phyloP scores from a whole-genome alignment of 2,113 vertebrate species.

The Camelus dromedarius region DNA sequence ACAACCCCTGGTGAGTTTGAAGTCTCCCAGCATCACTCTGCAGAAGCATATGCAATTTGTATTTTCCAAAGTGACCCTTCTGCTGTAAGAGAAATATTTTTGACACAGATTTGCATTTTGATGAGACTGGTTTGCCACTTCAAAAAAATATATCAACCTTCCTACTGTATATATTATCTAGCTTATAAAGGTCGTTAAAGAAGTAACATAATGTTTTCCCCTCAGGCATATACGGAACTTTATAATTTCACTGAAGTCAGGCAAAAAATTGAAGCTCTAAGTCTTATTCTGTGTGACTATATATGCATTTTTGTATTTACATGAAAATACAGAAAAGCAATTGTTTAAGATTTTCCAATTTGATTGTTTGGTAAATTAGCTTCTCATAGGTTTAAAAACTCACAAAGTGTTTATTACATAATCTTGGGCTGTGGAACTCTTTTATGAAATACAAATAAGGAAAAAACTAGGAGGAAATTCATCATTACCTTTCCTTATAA shows the following conservation, averaged over 20 bases:
- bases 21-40: no score
- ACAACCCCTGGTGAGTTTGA: background rate
- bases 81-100: background rate
- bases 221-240: background rate
- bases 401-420: background rate
- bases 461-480: background rate
- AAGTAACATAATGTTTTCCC: slow-evolving; percentile 27
- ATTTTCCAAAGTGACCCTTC: background rate
- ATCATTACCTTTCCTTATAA: background rate
- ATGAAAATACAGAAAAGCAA: slow-evolving; percentile 14
- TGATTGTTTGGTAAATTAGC: background rate
- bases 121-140: background rate
- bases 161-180: background rate
- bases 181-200: slow-evolving; percentile 39
- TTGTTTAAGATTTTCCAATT: background rate
- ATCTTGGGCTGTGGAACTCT: background rate
- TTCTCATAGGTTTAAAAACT: background rate
- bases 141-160: background rate
- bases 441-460: background rate
- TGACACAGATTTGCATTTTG: background rate
- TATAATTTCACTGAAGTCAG: background rate
- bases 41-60: background rate
- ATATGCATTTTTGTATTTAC: background rate
- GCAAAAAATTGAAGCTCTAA: background rate
- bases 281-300: background rate